Conservation (phyloP, 1,140 invertebrate species). For the Brachystomella parvula region DNA sequence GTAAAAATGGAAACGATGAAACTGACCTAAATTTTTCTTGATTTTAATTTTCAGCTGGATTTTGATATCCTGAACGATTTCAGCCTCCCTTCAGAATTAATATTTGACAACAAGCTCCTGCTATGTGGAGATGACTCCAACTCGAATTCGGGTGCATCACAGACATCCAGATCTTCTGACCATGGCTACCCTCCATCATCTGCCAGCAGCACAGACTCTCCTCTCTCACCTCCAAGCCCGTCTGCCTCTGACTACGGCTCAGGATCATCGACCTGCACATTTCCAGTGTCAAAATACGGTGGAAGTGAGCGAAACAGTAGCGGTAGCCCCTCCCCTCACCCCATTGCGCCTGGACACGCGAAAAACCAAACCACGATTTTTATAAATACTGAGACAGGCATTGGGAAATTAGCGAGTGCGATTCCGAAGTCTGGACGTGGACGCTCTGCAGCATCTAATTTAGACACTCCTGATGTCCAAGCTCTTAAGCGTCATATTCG, state of each 20-base stretch:
- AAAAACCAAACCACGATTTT: too few relatives aligned
- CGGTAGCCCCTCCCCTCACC: not conserved
- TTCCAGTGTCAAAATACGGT: not conserved
- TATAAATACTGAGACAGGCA: too few relatives aligned
- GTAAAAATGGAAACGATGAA: too few relatives aligned
- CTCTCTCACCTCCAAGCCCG: conserved; percentile 31
- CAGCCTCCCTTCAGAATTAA: not conserved
- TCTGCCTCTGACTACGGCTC: not conserved
- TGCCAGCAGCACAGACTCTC: conserved; percentile 4
- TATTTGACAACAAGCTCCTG: conserved; percentile 4
- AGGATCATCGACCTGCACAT: not conserved
- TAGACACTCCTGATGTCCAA: conserved; percentile 35
- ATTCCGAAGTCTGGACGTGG: conserved; percentile 30
- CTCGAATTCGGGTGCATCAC: conserved; percentile 7
- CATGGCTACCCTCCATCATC: conserved; percentile 15
- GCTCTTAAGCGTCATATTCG: conserved; percentile 36
- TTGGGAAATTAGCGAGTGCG: too few relatives aligned
- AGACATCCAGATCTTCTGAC: not conserved
- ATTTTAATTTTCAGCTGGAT: conserved; percentile 21
- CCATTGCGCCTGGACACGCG: conserved; percentile 1
- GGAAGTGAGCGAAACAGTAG: not conserved
- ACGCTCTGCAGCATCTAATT: conserved; percentile 23
- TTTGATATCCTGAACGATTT: conserved; percentile 20
- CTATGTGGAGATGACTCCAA: conserved; percentile 15
- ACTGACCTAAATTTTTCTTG: not conserved